Base-by-base conservation (phyloP, 2,888 invertebrate species). In the Drosophila maculinotata region DNA sequence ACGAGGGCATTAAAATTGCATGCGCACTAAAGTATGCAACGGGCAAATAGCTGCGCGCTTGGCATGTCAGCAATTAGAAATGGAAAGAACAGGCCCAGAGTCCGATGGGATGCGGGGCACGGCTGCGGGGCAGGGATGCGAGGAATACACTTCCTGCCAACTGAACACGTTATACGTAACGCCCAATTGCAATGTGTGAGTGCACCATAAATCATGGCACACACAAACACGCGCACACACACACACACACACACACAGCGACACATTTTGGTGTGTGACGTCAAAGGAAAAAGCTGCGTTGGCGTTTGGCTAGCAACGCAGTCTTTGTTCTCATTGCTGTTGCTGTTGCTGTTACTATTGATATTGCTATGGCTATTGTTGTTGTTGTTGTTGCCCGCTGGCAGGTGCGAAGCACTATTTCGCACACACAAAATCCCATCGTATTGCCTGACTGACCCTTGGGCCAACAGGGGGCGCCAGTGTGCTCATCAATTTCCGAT, bases 1-100 rank as follows among this genome's bases (percentile, higher is more conserved):
- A 38, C 66, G 67, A 63, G 65, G 79, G 66, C 76, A 81, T 81
- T 85, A 82, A 85, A 85, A 63, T 76, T 81, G 79, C 83, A 85
- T 73, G 85, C 71, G 67, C 85, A 75, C 82, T 67, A 69, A 81
- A 83, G 66, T 84, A 78, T 69, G 79, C 82, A 81, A 75, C n/a
- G 39, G 54, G 45, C 48, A 35, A 53, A 67, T 57, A 39, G 64
- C 59, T 54, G 31, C 48, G 35, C 36, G 31, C 23, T 53, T 59
- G 57, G 63, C 74, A 68, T 63, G 78, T 53, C 66, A 59, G 65
- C 57, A 63, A 64, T 57, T 69, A 58, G 47, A 60, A 63, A 47
- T 64, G 63, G 23, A 39, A 42, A 28, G 23, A 56, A 54, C 36
- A 41, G 36, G 35, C 28, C 23, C 15, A 42, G 26, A 17, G 26